phyloP scores from a whole-genome alignment of 2,113 vertebrate genomes.

The Ctenodactylus gundi region DNA sequence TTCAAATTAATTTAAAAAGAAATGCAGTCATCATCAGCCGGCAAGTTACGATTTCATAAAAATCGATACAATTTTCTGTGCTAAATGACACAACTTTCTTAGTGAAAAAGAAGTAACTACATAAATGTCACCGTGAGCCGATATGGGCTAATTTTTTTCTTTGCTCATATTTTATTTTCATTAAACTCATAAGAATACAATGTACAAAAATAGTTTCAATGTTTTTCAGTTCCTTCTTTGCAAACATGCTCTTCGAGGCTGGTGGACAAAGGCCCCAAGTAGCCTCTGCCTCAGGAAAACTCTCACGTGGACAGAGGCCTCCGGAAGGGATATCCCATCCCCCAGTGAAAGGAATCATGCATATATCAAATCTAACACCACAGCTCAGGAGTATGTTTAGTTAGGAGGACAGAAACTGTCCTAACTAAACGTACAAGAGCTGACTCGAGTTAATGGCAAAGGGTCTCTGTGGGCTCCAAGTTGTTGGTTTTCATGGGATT shows the following conservation, averaged over 20 bases:
- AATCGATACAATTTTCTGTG: background rate
- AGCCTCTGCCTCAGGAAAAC: background rate
- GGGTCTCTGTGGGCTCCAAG: background rate
- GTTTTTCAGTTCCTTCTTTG: background rate
- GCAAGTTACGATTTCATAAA: background rate
- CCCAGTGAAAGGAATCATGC: background rate
- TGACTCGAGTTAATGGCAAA: slow-evolving; percentile 31
- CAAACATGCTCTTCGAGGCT: background rate
- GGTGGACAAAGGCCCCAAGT: background rate
- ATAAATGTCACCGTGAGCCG: background rate
- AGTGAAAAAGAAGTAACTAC: background rate
- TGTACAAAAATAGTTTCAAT: background rate
- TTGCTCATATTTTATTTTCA: background rate
- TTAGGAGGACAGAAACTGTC: slow-evolving; percentile 54
- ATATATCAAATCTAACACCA: slow-evolving; percentile 56
- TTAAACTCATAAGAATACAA: background rate
- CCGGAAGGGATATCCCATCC: background rate
- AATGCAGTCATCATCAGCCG: background rate
- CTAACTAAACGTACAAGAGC: slow-evolving; percentile 24
- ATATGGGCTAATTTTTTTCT: background rate
- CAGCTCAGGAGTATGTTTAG: slow-evolving; percentile 29
- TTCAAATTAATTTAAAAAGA: background rate
- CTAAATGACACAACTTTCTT: background rate
- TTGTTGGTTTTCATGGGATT: background rate
- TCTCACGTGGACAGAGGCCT: background rate